phyloP scores from a whole-genome alignment of 1,140 invertebrate species.

The Nebria ingens region DNA sequence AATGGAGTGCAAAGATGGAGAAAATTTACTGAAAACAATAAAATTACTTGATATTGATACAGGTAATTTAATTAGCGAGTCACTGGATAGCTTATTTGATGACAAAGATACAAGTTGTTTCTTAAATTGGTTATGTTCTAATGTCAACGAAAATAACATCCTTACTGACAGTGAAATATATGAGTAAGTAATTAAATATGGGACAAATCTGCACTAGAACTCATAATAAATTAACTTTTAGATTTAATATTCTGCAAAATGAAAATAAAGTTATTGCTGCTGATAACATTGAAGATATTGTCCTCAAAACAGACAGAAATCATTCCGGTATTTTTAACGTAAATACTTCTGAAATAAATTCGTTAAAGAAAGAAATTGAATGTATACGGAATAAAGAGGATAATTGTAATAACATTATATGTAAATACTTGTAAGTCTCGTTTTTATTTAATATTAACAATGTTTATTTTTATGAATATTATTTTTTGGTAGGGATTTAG shows the following conservation, averaged over 20 bases:
- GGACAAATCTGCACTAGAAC: neutral
- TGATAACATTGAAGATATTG: neutral
- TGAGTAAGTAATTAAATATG: neutral
- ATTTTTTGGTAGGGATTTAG: neutral
- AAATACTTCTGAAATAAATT: neutral
- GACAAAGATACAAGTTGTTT: neutral
- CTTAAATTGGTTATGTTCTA: neutral
- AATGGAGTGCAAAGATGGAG: neutral
- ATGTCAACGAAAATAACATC: neutral
- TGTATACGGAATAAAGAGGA: neutral
- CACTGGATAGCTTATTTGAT: neutral
- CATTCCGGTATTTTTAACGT: neutral
- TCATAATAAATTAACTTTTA: neutral
- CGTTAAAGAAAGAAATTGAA: slow-evolving; percentile 2
- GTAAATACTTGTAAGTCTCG: neutral
- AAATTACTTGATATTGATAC: neutral
- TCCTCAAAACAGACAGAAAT: neutral
- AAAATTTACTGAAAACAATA: neutral
- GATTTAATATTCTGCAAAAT: neutral
- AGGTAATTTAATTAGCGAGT: neutral
- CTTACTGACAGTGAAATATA: neutral
- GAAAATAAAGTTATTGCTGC: neutral
- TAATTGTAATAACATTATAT: neutral
- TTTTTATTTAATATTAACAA: neutral
- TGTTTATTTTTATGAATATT: too few species aligned